Conservation (phyloP, 2,888 invertebrate genomes). For the Tholera decimalis region DNA sequence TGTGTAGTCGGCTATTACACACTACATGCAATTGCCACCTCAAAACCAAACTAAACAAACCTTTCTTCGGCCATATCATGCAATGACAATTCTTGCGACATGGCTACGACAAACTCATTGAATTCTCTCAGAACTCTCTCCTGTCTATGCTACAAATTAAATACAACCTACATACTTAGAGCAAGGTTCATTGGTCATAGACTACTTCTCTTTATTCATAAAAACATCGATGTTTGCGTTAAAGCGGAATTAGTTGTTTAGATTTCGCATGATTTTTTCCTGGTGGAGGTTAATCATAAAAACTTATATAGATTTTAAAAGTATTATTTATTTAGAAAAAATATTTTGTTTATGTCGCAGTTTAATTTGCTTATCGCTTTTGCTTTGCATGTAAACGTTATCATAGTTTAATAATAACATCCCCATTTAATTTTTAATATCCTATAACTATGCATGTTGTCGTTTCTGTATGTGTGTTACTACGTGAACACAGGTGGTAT, state of each 20-base stretch:
- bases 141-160: constrained; percentile 28
- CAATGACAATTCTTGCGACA: no score
- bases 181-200: constrained; percentile 22
- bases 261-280: constrained; percentile 23
- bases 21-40: no score
- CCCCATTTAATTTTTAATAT: constrained; percentile 26
- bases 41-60: no score
- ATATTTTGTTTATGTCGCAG: constrained; percentile 13
- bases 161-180: constrained; percentile 7
- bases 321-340: constrained; percentile 9
- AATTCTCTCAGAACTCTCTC: no score
- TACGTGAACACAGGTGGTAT: background rate
- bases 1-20: no score
- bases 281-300: constrained; percentile 25
- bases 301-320: background rate
- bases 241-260: constrained; percentile 26
- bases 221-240: constrained; percentile 37
- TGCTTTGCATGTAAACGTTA: constrained; percentile 55
- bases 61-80: no score
- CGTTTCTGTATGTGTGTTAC: background rate
- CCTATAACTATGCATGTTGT: background rate
- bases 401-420: constrained; percentile 24
- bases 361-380: constrained; percentile 50
- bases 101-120: no score
- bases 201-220: constrained; percentile 30